Conservation (phyloP, 2,888 invertebrate species). For the Caradrina kadenii region DNA sequence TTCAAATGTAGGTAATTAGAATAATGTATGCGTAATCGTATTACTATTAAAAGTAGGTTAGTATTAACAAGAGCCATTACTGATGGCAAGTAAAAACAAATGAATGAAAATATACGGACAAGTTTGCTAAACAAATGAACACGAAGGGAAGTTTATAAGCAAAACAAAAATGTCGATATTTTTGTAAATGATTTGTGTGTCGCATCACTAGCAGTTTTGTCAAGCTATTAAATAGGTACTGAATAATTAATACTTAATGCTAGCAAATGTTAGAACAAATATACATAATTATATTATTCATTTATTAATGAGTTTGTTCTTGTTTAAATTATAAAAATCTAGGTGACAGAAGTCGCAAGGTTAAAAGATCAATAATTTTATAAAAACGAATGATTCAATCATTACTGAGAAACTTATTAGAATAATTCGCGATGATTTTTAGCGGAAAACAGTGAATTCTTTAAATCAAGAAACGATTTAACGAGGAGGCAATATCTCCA, state of each 20-base stretch:
- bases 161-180: neutral
- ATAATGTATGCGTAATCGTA: constrained; percentile 36
- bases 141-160: neutral
- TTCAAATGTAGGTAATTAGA: constrained; percentile 45
- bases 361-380: constrained; percentile 11
- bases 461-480: neutral
- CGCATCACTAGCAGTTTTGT: neutral
- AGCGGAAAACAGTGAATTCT: constrained; percentile 3
- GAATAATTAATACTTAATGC: neutral
- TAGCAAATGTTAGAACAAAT: constrained; percentile 8
- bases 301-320: neutral
- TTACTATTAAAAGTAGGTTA: constrained; percentile 38
- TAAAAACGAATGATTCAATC: constrained; percentile 28
- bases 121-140: constrained; percentile 5
- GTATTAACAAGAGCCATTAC: constrained; percentile 21
- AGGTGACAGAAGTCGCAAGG: constrained; percentile 12
- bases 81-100: constrained; percentile 13
- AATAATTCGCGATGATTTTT: neutral
- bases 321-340: constrained; percentile 7
- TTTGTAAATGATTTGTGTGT: neutral
- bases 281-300: no score
- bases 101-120: neutral
- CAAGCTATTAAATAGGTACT: neutral
- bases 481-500: neutral
- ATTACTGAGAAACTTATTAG: constrained; percentile 35